Conservation (phyloP, 53 echinoderm and acorn worm species). For the Holothuria scabra region DNA sequence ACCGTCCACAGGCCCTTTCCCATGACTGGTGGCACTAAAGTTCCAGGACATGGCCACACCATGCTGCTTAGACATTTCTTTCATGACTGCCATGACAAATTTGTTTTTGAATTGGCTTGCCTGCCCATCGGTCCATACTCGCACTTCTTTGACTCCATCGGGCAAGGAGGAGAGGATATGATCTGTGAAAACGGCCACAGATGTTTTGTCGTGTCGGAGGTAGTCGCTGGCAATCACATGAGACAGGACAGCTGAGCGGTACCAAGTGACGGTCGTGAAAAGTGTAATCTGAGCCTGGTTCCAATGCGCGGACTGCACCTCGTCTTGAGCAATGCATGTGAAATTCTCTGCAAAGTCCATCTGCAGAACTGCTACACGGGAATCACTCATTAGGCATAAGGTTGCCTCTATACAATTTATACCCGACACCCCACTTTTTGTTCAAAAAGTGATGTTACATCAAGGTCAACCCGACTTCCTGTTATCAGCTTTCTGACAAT, state of each 20-base stretch:
- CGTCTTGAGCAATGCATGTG: not conserved
- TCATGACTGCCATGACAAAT: slow-evolving; percentile 31
- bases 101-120: slow-evolving; percentile 22
- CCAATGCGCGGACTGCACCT: slow-evolving; percentile 26
- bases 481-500: no score
- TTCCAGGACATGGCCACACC: slow-evolving; percentile 28
- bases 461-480: no score
- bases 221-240: slow-evolving; percentile 29
- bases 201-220: no score
- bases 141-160: slow-evolving; percentile 9
- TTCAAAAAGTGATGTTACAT: no score
- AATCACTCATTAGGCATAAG: no score
- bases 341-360: slow-evolving; percentile 34
- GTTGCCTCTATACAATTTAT: no score
- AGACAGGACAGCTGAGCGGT: not conserved
- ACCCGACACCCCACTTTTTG: no score
- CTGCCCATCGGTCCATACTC: slow-evolving; percentile 14
- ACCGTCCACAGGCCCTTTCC: slow-evolving; percentile 46
- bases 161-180: not conserved
- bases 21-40: slow-evolving; percentile 41
- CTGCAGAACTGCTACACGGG: slow-evolving; percentile 10
- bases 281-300: slow-evolving; percentile 18
- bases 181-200: no score
- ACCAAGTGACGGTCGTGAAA: slow-evolving; percentile 23
- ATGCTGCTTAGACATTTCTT: slow-evolving; percentile 17